Base-by-base conservation (phyloP, 2,113 vertebrate genomes). In the Casuarius casuarius region DNA sequence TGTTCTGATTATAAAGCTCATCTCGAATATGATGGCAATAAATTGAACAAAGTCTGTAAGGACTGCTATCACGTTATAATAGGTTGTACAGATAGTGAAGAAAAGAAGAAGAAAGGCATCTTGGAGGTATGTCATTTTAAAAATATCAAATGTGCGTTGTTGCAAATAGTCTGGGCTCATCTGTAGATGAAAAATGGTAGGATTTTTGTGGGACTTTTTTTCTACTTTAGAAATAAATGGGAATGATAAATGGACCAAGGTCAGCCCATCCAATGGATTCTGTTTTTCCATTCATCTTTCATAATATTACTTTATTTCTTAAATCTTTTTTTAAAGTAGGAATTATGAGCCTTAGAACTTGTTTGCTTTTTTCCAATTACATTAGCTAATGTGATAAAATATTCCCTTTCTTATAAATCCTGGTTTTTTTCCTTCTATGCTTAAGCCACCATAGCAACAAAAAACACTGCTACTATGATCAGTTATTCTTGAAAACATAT, bases 1-100 rank as follows among this genome's bases (percentile, higher is more conserved):
- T 99, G 99, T 96, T 99, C 99, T 17, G 99, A 99, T 96, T 98
- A 99, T 72, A 99, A 99, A 97, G 99, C 98, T 61, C 90, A 98
- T 26, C 98, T 99, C 0, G 98, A 99, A 70, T 99, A 99, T 5
- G 99, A 99, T 20, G 91, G 98, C 26, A 98, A 99, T 87, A 99
- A 99, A 92, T 75, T 98, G 92, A 99, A 98, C 97, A 99, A 99
- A 97, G 99, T 99, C n/a, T 99, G 99, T 92, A 99, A 97, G 90
- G 99, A 99, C 96, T 99, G 99, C 77, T 99, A 96, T 92, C 98
- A 97, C 35, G 98, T 99, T 91, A 98, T 99, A 95, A 98, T 84
- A 20, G 98, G 98, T 35, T 97, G 97, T 78, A 97, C 97, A 22
- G 98, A 99, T 4, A 98, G 99, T 48, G 99, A 99, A 91, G 98